These are phyloP conservation scores for Hydriomena furcata DNA, from an alignment of 2,888 invertebrate species.

Conservation along the genomic window DNA sequence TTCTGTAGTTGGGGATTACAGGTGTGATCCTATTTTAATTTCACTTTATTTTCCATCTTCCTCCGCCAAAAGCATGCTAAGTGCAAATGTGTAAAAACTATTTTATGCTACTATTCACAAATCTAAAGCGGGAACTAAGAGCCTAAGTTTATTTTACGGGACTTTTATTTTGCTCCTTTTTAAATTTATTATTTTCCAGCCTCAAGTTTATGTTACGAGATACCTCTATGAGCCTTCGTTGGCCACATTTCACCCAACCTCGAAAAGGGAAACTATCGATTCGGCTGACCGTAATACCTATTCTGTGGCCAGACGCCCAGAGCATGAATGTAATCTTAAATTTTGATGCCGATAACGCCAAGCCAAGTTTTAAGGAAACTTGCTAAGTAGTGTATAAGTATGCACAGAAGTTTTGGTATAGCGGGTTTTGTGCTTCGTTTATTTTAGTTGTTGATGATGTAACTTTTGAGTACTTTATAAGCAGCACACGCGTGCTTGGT, in stretches of 20 bases:
- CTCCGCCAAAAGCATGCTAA: neutral
- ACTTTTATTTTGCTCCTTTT: neutral
- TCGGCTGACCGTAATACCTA: constrained; percentile 1
- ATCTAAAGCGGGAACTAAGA: too few relatives aligned
- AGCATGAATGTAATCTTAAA: constrained; percentile 20
- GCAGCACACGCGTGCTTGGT: neutral
- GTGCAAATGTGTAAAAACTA: too few relatives aligned
- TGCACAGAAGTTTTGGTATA: constrained; percentile 4
- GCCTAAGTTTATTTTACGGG: neutral
- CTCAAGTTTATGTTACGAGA: constrained; percentile 11
- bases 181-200: neutral
- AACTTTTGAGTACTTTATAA: neutral
- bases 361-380: constrained; percentile 31
- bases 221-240: constrained; percentile 9
- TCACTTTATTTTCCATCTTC: too few relatives aligned
- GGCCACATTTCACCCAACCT: constrained; percentile 11
- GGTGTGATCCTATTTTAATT: too few relatives aligned
- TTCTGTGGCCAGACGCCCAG: constrained; percentile 18
- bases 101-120: too few relatives aligned
- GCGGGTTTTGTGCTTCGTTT: constrained; percentile 19
- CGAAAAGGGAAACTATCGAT: constrained; percentile 17
- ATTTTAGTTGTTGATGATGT: constrained; percentile 2
- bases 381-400: constrained; percentile 19
- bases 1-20: too few relatives aligned
- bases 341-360: constrained; percentile 24